Evolutionary conservation across 2,888 invertebrate species (phyloP).

Genomic region (Poecilus cupreus): DNA sequence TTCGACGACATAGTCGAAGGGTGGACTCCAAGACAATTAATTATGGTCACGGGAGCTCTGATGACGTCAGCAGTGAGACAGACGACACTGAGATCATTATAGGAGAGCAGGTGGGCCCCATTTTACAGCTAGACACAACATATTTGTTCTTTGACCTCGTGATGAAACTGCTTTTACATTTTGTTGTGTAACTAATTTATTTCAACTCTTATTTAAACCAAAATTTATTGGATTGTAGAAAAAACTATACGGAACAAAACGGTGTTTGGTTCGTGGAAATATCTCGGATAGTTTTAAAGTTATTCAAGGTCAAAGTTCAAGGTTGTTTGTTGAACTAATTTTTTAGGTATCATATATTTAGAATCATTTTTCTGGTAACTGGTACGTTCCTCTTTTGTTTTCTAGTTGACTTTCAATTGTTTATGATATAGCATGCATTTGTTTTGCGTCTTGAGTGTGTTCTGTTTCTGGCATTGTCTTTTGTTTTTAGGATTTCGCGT

Average conservation of each 20-base stretch:
- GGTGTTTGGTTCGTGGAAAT: too few species aligned
- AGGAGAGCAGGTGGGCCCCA: slow-evolving; percentile 75
- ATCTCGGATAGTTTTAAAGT: too few species aligned
- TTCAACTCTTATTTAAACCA: too few species aligned
- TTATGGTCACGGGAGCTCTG: slow-evolving; percentile 62
- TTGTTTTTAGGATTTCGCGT: slow-evolving; percentile 38
- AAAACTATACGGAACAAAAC: too few species aligned
- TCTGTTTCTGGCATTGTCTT: slow-evolving; percentile 11
- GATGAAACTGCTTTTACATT: too few species aligned
- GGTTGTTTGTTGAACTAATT: neutral
- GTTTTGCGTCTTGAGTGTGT: neutral
- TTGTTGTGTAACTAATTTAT: too few species aligned
- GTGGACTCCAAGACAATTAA: slow-evolving; percentile 68
- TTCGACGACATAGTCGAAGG: slow-evolving; percentile 60
- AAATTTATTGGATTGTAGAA: too few species aligned
- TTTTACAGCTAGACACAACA: too few species aligned
- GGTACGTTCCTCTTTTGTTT: neutral
- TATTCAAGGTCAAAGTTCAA: too few species aligned
- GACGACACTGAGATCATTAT: slow-evolving; percentile 75
- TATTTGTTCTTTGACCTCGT: too few species aligned
- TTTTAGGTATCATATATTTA: neutral
- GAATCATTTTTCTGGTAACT: neutral
- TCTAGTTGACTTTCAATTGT: too few species aligned
- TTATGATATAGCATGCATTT: neutral
- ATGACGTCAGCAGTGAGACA: slow-evolving; percentile 69